Base-by-base conservation (phyloP, 2,888 invertebrate species). In the Agriopis marginaria region DNA sequence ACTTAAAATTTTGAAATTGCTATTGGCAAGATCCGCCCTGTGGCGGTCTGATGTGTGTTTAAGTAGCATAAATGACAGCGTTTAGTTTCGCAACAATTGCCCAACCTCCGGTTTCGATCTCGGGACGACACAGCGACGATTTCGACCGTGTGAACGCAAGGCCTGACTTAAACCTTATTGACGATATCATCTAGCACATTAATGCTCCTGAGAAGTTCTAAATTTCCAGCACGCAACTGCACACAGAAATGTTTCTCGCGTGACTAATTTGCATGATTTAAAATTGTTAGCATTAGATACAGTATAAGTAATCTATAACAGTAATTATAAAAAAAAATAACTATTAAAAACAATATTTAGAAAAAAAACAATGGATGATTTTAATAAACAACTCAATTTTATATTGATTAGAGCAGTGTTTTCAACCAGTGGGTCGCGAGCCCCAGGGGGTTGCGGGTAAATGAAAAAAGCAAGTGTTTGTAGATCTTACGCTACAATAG, bases 81-180 rank as follows among this genome's bases (percentile, higher is more conserved):
- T 72, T 74, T 67, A 75, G 78, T 90, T 85, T 86, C 73, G 86
- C 87, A 90, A 91, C 70, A 72, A 86, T 87, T 86, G 71, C 83
- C 75, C 85, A 89, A 89, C 84, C 86, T 87, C 89, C 89, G 87
- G 87, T 84, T 81, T 79, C 78, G 66, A 83, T 84, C 85, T 78
- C 72, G 74, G 79, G 85, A 86, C 83, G 84, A 86, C 85, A 82
- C 83, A 74, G 79, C 79, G 77, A 79, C 80, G 80, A 75, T 72
- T 56, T 75, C 76, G 78, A 81, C 80, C 90, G 90, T 90, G 90
- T 88, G 91, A 91, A 84, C 73, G 75, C 81, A 82, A 83, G 79
- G 79, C 79, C 84, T 88, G 86, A 81, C 82, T 87, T 83, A 87
- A 82, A 82, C 84, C 83, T 83, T 83, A 79, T 78, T 75, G 71